Evolutionary conservation across 2,113 vertebrate species (phyloP).

Genomic region (Phylloscopus whistleri): DNA sequence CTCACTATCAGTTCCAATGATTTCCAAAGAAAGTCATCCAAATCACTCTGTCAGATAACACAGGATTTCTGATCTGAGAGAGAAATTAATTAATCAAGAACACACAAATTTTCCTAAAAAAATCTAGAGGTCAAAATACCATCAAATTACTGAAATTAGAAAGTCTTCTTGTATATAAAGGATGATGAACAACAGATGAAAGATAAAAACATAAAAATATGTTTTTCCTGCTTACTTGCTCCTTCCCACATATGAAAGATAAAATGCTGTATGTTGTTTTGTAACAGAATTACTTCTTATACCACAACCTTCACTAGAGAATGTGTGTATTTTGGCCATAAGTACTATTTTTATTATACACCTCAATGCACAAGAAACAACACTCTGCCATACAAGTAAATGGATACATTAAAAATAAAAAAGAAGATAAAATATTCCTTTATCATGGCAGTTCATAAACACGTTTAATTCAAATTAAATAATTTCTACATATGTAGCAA

Average conservation of each 20-base stretch:
- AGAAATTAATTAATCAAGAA: background rate
- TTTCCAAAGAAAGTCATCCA: background rate
- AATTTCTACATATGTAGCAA: background rate
- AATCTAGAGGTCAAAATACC: background rate
- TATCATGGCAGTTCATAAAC: too few relatives aligned
- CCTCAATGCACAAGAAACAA: background rate
- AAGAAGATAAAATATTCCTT: too few relatives aligned
- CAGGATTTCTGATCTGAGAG: background rate
- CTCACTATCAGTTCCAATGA: background rate
- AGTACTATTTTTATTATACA: background rate
- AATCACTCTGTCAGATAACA: background rate
- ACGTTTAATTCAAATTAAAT: background rate
- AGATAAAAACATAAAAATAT: background rate
- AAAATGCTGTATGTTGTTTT: background rate
- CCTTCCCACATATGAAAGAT: background rate
- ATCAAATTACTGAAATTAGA: background rate
- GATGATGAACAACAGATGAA: background rate
- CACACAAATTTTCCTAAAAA: background rate
- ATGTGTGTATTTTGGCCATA: background rate
- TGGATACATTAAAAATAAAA: background rate
- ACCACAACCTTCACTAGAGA: background rate
- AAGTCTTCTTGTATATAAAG: background rate
- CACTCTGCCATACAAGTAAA: background rate
- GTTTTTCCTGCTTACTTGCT: background rate
- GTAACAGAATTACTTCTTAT: background rate